Percentiles rank a stretch among this genome's conserved stretches.
These are phyloP conservation scores for Enteromius paludinosus DNA, from an alignment of 2,797 vertebrate species.

Conservation along the genomic window DNA sequence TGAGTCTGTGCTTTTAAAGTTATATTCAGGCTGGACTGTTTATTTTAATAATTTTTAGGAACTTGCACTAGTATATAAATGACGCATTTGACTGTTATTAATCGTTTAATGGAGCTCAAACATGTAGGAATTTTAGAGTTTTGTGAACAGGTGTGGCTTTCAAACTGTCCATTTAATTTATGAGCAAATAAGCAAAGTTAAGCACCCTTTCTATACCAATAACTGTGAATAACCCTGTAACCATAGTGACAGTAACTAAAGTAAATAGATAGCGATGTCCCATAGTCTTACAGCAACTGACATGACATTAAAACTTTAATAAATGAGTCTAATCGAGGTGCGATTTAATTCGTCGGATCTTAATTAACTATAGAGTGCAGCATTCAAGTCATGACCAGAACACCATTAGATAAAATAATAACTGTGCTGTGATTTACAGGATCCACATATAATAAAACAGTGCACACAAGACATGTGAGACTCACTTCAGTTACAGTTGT, in stretches of 20 bases:
- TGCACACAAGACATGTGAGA: too few species aligned
- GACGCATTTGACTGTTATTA: slow-evolving; percentile 10
- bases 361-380: neutral
- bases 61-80: neutral
- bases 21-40: slow-evolving; percentile 18
- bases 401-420: neutral
- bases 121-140: neutral
- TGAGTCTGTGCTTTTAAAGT: slow-evolving; percentile 25
- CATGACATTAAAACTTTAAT: slow-evolving; percentile 5
- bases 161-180: neutral
- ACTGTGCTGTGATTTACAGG: neutral
- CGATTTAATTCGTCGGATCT: neutral
- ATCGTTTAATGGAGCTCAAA: slow-evolving; percentile 14
- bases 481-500: too few species aligned
- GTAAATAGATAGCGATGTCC: neutral
- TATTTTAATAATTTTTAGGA: neutral
- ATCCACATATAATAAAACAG: neutral
- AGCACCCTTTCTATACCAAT: neutral
- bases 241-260: neutral
- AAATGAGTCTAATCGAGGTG: neutral
- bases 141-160: neutral
- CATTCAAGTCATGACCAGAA: neutral
- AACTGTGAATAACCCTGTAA: neutral
- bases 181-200: neutral
- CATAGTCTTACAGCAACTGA: neutral